Percentiles rank a stretch among this genome's conserved stretches.
phyloP scores from a whole-genome alignment of 1,140 invertebrate genomes.

The Laodelphax striatellus region DNA sequence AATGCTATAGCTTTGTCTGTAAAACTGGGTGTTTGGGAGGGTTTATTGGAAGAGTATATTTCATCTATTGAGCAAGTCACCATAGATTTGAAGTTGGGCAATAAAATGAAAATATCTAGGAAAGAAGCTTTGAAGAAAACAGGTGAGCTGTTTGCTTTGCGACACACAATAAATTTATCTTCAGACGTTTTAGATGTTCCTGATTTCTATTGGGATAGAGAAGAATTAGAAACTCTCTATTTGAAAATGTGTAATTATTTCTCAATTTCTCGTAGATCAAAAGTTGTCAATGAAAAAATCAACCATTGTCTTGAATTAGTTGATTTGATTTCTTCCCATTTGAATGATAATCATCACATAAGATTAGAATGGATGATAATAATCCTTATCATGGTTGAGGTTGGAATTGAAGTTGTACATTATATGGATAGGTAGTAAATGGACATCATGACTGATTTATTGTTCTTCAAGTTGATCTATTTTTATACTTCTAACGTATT shows the following conservation, averaged over 20 bases:
- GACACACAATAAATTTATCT: conserved; percentile 82
- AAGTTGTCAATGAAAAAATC: conserved; percentile 86
- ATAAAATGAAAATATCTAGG: conserved; percentile 50
- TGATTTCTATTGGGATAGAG: conserved; percentile 95
- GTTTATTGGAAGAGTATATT: conserved; percentile 67
- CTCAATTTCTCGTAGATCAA: conserved; percentile 70
- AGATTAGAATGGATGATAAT: conserved; percentile 96
- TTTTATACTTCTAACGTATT: no score
- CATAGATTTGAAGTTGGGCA: conserved; percentile 63
- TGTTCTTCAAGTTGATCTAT: no score
- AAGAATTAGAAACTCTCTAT: conserved; percentile 74
- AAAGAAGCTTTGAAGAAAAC: conserved; percentile 74
- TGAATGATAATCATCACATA: conserved; percentile 83
- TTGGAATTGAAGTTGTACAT: conserved; percentile 77
- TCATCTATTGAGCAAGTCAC: conserved; percentile 71
- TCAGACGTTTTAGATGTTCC: conserved; percentile 89
- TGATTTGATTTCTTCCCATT: conserved; percentile 71
- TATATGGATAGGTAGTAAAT: conserved; percentile 29
- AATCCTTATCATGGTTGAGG: conserved; percentile 86
- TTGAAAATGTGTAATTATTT: conserved; percentile 70
- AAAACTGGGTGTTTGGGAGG: conserved; percentile 86
- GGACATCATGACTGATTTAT: no score
- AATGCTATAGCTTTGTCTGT: conserved; percentile 87
- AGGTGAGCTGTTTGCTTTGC: conserved; percentile 78
- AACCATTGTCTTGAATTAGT: conserved; percentile 86